Evolutionary conservation across 2,888 invertebrate species (phyloP).

Genomic region (Erebia epiphron): DNA sequence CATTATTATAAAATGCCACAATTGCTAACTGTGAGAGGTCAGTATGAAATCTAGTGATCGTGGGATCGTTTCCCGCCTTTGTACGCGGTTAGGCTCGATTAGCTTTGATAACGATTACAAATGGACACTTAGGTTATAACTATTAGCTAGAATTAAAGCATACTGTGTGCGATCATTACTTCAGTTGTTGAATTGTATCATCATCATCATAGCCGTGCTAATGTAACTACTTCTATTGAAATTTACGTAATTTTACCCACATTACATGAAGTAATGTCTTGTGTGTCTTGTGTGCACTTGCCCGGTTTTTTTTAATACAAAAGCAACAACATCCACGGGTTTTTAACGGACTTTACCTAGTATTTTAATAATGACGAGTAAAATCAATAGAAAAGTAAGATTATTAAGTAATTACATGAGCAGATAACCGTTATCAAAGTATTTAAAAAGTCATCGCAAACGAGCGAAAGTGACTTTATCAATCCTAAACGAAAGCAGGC

Average conservation of each 20-base stretch:
- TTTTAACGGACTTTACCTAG: no score
- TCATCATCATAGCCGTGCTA: neutral
- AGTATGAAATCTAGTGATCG: conserved; percentile 10
- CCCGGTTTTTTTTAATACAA: no score
- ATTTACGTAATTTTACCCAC: no score
- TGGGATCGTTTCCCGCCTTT: conserved; percentile 21
- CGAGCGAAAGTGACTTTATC: conserved; percentile 19
- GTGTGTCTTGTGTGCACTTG: no score
- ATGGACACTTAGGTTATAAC: neutral
- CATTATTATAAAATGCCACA: conserved; percentile 27
- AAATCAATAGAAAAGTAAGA: neutral
- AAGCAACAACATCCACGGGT: no score
- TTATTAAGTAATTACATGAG: no score
- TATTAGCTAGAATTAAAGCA: neutral
- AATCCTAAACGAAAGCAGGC: conserved; percentile 14
- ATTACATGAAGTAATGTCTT: no score
- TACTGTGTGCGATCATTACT: neutral
- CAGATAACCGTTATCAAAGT: neutral
- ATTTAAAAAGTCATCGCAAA: neutral
- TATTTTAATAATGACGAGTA: neutral
- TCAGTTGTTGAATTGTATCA: neutral
- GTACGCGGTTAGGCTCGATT: neutral
- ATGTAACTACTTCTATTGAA: neutral
- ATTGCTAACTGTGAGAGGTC: conserved; percentile 26
- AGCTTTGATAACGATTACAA: conserved; percentile 20